These are phyloP conservation scores for Formica selysi DNA, from an alignment of 1,140 invertebrate genomes.

Conservation along the genomic window DNA sequence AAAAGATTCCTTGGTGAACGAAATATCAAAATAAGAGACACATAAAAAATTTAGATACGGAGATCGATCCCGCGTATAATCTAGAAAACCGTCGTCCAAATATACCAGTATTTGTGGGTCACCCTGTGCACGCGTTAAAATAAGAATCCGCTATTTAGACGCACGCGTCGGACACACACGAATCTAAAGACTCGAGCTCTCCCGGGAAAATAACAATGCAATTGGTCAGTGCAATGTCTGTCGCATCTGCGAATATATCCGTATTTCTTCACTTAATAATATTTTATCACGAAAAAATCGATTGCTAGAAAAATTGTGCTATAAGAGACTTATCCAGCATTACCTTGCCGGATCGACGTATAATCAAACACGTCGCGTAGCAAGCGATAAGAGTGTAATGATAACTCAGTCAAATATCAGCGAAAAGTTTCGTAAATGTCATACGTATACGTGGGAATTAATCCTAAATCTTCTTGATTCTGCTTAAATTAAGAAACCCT, in stretches of 20 bases:
- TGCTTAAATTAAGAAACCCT: background rate
- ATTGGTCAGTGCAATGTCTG: background rate
- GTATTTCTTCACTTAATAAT: background rate
- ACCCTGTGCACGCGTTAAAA: conserved; percentile 33
- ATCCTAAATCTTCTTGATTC: background rate
- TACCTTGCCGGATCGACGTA: background rate
- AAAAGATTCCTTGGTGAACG: background rate
- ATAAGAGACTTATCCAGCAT: conserved; percentile 1
- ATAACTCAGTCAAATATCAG: background rate
- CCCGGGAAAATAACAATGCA: conserved; percentile 27
- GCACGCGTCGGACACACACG: background rate
- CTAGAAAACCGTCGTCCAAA: background rate
- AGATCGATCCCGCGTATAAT: background rate
- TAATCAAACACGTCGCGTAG: conserved; percentile 18
- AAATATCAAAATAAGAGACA: background rate
- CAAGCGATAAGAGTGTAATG: conserved; percentile 26
- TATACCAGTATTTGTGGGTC: conserved; percentile 24
- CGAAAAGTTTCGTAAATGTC: background rate
- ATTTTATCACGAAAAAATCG: background rate
- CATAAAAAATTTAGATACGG: background rate
- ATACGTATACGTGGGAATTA: background rate
- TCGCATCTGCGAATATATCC: background rate
- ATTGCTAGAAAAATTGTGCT: background rate
- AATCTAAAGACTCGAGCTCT: background rate
- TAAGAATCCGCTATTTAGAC: conserved; percentile 46